phyloP scores from a whole-genome alignment of 1,140 invertebrate species.

The Drosophila leontia region DNA sequence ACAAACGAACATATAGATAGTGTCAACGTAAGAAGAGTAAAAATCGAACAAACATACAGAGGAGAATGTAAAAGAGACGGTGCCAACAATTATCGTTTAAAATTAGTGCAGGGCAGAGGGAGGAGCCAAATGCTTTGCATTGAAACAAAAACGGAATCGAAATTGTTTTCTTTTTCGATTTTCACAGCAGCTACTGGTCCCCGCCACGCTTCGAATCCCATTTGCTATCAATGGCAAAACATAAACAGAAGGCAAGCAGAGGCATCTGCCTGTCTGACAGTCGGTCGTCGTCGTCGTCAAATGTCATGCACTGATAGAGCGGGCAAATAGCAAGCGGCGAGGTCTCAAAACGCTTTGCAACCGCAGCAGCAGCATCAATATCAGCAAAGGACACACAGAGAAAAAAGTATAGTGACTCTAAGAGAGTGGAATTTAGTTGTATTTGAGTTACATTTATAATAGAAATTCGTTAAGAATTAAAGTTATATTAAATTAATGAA shows the following conservation, averaged over 20 bases:
- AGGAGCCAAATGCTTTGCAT: conserved; percentile 41
- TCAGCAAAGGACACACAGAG: conserved; percentile 10
- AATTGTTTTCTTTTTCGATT: conserved; percentile 25
- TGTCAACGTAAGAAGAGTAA: conserved; percentile 44
- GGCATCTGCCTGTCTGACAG: background rate
- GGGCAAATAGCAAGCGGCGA: conserved; percentile 70
- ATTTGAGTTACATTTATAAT: background rate
- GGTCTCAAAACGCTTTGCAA: conserved; percentile 60
- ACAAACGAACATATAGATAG: conserved; percentile 31
- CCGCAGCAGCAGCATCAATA: conserved; percentile 36
- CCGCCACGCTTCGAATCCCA: conserved; percentile 62
- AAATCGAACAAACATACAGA: conserved; percentile 43
- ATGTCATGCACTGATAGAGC: conserved; percentile 79
- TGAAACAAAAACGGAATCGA: conserved; percentile 7
- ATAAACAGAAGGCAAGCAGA: conserved; percentile 52
- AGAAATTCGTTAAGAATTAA: background rate
- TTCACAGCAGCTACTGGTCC: conserved; percentile 35
- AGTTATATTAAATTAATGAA: too few relatives aligned
- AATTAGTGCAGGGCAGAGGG: conserved; percentile 32
- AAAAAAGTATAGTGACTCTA: background rate
- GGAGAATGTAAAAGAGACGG: conserved; percentile 8
- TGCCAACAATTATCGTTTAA: conserved; percentile 46
- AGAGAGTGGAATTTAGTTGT: background rate
- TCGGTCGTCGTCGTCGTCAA: conserved; percentile 33
- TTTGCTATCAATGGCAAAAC: conserved; percentile 67